phyloP scores from a whole-genome alignment of 1,140 invertebrate genomes.

The Panonychus citri region DNA sequence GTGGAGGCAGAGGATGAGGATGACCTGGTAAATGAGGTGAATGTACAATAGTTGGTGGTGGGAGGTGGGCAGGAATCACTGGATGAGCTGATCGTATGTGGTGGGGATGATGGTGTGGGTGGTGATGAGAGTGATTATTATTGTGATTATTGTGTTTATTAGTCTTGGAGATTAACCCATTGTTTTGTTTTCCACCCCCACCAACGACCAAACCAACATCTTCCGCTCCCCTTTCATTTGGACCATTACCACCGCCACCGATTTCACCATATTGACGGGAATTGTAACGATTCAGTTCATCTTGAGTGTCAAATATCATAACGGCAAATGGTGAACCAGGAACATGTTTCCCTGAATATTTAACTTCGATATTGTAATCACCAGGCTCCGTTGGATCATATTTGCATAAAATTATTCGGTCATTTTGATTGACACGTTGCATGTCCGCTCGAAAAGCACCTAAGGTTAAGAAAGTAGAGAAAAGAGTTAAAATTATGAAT shows the following conservation, averaged over 20 bases:
- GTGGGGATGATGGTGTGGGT: slow-evolving; percentile 12
- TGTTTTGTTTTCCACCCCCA: too few species aligned
- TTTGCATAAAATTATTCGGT: slow-evolving; percentile 89
- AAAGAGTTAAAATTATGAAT: slow-evolving; percentile 16
- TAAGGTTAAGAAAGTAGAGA: slow-evolving; percentile 17
- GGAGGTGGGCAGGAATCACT: too few species aligned
- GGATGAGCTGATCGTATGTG: too few species aligned
- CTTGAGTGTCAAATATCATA: slow-evolving; percentile 95
- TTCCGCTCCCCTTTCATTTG: too few species aligned
- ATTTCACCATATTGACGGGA: background rate
- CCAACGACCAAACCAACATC: too few species aligned
- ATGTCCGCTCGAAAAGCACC: slow-evolving; percentile 95
- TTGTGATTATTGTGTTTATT: too few species aligned
- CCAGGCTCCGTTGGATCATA: slow-evolving; percentile 91
- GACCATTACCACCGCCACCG: background rate
- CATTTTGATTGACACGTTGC: slow-evolving; percentile 96
- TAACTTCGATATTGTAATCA: slow-evolving; percentile 89
- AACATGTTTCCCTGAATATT: slow-evolving; percentile 91
- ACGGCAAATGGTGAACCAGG: slow-evolving; percentile 93
- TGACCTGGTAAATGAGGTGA: background rate
- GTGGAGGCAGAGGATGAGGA: background rate
- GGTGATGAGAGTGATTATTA: too few species aligned
- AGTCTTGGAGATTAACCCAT: too few species aligned
- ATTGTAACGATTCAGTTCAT: slow-evolving; percentile 48
- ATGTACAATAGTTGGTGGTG: background rate